Evolutionary conservation across 1,140 invertebrate species (phyloP).

Genomic region (Melitaea cinxia): DNA sequence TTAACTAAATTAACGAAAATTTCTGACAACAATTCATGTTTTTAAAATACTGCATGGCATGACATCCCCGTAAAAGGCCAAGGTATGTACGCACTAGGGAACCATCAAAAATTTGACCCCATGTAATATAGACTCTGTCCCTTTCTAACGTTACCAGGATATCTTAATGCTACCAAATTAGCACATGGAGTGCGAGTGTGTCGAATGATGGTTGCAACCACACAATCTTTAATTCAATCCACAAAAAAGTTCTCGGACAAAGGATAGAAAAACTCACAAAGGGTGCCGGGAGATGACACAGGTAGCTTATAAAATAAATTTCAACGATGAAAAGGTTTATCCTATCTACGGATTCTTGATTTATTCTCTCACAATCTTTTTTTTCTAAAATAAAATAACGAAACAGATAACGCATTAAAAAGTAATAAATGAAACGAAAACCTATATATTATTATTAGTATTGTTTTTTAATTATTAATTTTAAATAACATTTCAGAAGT

Average conservation of each 20-base stretch:
- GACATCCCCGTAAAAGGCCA: too few relatives aligned
- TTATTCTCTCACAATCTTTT: neutral
- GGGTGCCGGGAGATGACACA: slow-evolving; percentile 67
- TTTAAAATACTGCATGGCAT: too few relatives aligned
- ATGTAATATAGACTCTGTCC: neutral
- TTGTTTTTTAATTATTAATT: too few relatives aligned
- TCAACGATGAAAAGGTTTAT: slow-evolving; percentile 1
- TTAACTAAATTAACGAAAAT: too few relatives aligned
- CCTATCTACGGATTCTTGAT: neutral
- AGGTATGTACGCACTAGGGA: too few relatives aligned
- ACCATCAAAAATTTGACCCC: slow-evolving; percentile 1
- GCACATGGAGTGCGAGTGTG: slow-evolving; percentile 68
- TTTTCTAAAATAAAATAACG: too few relatives aligned
- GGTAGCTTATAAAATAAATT: slow-evolving; percentile 55
- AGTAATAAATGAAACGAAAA: too few relatives aligned
- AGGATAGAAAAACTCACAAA: slow-evolving; percentile 56
- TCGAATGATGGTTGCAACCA: slow-evolving; percentile 68
- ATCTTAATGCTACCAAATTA: slow-evolving; percentile 65
- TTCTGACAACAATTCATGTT: too few relatives aligned
- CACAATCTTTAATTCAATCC: slow-evolving; percentile 69
- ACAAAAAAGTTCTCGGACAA: slow-evolving; percentile 60
- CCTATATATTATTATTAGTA: too few relatives aligned
- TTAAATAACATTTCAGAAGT: too few relatives aligned
- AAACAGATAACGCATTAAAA: too few relatives aligned
- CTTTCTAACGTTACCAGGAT: slow-evolving; percentile 12